Evolutionary conservation across 2,888 invertebrate species (phyloP).

Genomic region (Rhagonycha fulva): DNA sequence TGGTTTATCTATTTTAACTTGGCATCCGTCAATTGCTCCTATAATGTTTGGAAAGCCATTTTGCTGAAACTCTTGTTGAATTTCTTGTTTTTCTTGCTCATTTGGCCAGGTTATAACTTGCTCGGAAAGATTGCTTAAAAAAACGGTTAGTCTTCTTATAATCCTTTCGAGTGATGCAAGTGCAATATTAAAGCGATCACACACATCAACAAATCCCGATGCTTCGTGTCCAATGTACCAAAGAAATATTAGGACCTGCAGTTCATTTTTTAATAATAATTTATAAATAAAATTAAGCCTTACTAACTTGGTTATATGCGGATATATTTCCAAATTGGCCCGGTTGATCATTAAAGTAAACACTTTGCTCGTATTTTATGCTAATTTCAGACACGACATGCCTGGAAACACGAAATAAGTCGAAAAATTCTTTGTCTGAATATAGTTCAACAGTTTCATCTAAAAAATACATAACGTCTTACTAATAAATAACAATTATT

Average conservation of each 20-base stretch:
- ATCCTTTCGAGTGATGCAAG: background rate
- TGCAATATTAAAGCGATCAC: background rate
- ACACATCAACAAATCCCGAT: background rate
- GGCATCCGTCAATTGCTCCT: slow-evolving; percentile 2
- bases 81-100: background rate
- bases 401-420: too few species aligned
- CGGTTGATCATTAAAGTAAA: too few species aligned
- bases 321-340: too few species aligned
- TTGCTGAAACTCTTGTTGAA: background rate
- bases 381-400: too few species aligned
- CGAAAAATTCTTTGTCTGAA: too few species aligned
- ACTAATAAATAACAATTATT: too few species aligned
- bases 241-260: background rate
- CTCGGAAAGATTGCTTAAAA: background rate
- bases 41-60: background rate
- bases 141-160: background rate
- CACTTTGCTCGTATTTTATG: too few species aligned
- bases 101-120: background rate
- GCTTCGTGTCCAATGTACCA: background rate
- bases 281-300: too few species aligned
- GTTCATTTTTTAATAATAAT: too few species aligned
- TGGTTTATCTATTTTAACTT: background rate
- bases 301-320: too few species aligned
- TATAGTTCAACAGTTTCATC: too few species aligned
- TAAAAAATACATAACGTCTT: too few species aligned